A percentile compares a stretch with the other conserved stretches of the same genome.
These are phyloP conservation scores for Phoebastria nigripes DNA, from an alignment of 2,797 vertebrate genomes.

Conservation along the genomic window DNA sequence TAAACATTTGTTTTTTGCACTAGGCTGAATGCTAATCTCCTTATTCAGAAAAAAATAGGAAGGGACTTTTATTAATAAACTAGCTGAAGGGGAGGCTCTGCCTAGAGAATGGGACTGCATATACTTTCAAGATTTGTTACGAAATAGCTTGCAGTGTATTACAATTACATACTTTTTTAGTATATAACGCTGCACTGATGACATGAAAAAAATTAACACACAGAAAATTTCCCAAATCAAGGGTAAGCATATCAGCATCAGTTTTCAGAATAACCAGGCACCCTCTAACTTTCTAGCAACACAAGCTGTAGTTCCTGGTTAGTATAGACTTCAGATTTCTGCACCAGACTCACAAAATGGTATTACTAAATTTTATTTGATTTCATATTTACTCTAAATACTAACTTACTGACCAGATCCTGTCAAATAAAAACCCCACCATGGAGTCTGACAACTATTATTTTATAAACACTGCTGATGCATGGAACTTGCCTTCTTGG, in stretches of 20 bases:
- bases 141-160: background rate
- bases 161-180: background rate
- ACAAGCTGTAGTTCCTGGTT: background rate
- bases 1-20: background rate
- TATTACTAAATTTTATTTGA: slow-evolving; percentile 19
- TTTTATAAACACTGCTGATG: slow-evolving; percentile 51
- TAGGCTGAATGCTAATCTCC: background rate
- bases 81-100: background rate
- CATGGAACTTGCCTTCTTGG: slow-evolving; percentile 43
- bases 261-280: background rate
- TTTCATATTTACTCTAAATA: slow-evolving; percentile 45
- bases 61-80: background rate
- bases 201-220: background rate
- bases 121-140: background rate
- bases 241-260: background rate
- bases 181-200: background rate
- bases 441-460: slow-evolving; percentile 40
- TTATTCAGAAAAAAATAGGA: background rate
- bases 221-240: background rate
- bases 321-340: background rate
- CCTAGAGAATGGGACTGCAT: background rate
- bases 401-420: slow-evolving; percentile 44
- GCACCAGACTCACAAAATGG: slow-evolving; percentile 37
- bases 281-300: background rate
- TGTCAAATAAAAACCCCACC: slow-evolving; percentile 18